phyloP scores from a whole-genome alignment of 2,113 vertebrate genomes.

The Festucalex cinctus region DNA sequence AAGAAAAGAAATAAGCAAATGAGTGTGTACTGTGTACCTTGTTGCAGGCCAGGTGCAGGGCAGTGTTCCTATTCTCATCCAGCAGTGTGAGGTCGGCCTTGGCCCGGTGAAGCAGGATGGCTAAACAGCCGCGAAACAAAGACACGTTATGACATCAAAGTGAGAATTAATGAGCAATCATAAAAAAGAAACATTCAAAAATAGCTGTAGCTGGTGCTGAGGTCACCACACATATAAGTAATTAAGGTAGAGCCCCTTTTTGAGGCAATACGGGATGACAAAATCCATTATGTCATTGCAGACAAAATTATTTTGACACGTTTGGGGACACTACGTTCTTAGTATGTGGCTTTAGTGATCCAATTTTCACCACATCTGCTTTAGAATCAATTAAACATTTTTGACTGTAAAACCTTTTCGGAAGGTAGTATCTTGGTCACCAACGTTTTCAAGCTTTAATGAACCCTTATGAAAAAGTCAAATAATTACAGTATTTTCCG shows the following conservation, averaged over 20 bases:
- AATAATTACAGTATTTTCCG: background rate
- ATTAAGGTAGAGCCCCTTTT: too few relatives aligned
- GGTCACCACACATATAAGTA: too few relatives aligned
- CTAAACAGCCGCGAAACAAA: constrained; percentile 57
- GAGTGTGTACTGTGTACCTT: constrained; percentile 82
- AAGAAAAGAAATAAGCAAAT: background rate
- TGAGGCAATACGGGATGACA: too few relatives aligned
- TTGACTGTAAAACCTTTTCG: background rate
- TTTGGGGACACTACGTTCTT: too few relatives aligned
- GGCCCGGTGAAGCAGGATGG: constrained; percentile 89
- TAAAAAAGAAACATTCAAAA: background rate
- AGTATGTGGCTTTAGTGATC: background rate
- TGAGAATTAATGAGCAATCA: background rate
- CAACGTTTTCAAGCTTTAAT: too few relatives aligned
- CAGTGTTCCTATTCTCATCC: constrained; percentile 95
- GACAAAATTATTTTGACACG: too few relatives aligned
- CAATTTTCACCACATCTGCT: background rate
- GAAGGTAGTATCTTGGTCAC: too few relatives aligned
- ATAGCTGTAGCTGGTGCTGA: too few relatives aligned
- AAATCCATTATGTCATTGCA: too few relatives aligned
- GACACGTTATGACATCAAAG: background rate
- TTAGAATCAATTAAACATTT: background rate
- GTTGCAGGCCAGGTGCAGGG: constrained; percentile 97
- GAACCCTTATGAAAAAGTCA: too few relatives aligned
- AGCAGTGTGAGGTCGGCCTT: constrained; percentile 91